Evolutionary conservation across 37 sponge, comb jelly and placozoan species (phyloP).

Genomic region (Tethya wilhelma): DNA sequence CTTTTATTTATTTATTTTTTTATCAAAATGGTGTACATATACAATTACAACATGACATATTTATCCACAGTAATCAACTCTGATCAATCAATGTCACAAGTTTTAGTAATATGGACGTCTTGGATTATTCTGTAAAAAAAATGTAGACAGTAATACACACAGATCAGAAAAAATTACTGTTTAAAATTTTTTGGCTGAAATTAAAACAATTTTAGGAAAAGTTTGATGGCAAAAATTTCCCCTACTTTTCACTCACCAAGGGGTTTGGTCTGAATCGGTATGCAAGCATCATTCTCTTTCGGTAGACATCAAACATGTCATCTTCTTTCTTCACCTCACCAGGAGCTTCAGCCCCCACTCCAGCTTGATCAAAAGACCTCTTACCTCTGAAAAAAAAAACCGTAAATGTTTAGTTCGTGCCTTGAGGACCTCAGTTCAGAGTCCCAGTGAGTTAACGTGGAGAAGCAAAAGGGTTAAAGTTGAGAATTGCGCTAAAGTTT

Average conservation of each 20-base stretch:
- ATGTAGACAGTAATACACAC: conserved; percentile 3
- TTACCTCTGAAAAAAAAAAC: conserved; percentile 61
- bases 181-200: background rate
- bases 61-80: no score
- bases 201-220: background rate
- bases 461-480: no score
- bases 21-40: background rate
- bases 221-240: background rate
- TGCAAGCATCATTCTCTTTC: conserved; percentile 99
- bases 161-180: background rate
- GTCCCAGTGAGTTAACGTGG: no score
- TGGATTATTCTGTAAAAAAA: conserved; percentile 83
- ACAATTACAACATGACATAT: background rate
- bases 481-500: no score
- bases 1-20: no score
- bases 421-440: background rate
- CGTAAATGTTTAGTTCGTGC: background rate
- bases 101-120: conserved; percentile 87
- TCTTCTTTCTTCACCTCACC: conserved; percentile 80
- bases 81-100: background rate
- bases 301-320: conserved; percentile 88
- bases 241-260: conserved; percentile 40
- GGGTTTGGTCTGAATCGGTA: conserved; percentile 98
- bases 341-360: conserved; percentile 82
- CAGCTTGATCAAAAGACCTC: conserved; percentile 79